These are phyloP conservation scores for Vireo griseus DNA, from an alignment of 2,797 vertebrate species.

Conservation along the genomic window DNA sequence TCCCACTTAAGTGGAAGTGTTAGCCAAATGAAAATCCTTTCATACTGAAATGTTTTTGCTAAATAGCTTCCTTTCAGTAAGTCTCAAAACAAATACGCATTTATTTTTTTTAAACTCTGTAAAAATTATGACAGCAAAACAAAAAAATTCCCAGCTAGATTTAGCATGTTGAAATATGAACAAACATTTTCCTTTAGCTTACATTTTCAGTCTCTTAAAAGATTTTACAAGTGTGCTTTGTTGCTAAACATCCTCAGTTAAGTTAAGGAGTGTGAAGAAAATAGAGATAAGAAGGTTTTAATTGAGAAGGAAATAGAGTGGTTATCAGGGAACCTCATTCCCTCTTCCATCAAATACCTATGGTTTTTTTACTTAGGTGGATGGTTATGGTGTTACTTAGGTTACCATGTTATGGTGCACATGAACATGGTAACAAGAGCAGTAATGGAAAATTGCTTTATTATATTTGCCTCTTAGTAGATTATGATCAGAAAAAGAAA, in stretches of 20 bases:
- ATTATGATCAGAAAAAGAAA: not conserved
- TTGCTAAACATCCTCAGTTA: not conserved
- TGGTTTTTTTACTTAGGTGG: not conserved
- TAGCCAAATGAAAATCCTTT: conserved; percentile 21
- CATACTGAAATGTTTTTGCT: not conserved
- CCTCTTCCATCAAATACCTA: not conserved
- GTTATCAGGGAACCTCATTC: not conserved
- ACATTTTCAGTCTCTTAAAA: not conserved
- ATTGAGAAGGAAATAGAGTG: not conserved
- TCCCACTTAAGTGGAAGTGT: not conserved
- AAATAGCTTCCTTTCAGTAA: not conserved
- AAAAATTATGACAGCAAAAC: not conserved
- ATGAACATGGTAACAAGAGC: not conserved
- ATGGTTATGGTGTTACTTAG: no score
- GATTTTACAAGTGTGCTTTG: not conserved
- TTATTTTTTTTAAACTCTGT: not conserved
- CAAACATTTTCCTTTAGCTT: not conserved
- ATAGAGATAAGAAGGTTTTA: not conserved
- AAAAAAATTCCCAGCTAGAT: not conserved
- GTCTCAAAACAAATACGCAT: not conserved
- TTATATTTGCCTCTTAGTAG: not conserved
- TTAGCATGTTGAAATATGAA: not conserved
- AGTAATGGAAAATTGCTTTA: not conserved
- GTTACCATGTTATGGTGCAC: not conserved
- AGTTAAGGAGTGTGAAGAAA: not conserved